Evolutionary conservation across 2,113 vertebrate genomes (phyloP), one percentile per base, ranked within the genome.

Genomic region (Psilopogon haemacephalus): DNA sequence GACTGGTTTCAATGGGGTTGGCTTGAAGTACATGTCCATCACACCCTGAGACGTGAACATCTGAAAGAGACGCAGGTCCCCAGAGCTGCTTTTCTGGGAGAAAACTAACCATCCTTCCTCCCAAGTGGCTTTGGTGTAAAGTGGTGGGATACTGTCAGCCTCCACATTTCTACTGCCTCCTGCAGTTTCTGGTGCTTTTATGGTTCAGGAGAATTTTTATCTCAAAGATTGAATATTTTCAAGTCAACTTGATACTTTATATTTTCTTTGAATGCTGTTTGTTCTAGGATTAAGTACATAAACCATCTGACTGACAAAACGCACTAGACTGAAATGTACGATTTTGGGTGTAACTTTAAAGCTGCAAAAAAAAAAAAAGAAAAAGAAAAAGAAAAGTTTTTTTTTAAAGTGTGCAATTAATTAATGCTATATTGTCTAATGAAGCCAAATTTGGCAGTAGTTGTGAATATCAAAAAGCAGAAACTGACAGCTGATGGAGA

Each of bases 281-380:
- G 16, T 63, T 85, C 6, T 42, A 46, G 12, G 3, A 59, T 48
- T 28, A 69, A 59, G 3, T 59, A 68, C 68, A 12, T 42, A 77
- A 92, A 40, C 14, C 8, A 35, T 20, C n/a, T 38, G 26, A 32
- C 1, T 69, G 42, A n/a, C 56, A 84, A 81, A 86, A 33, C 4
- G 13, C 16, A 38, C 1, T 8, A 59, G 5, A 14, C 32, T 94
- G 0, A 0, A 84, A 55, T 5, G 0, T 4, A 50, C n/a, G 1
- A 2, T 28, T 84, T 69, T 68, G 35, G 8, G 24, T 79, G 7
- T n/a, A 38, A 32, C 15, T 55, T 86, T 75, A 38, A 63, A 63
- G 30, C 38, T 44, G 11, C 9, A 15, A 32, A 42, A 52, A 92
- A 69, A 3, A 48, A 48, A 11, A 10, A 23, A 48, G 23, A 11